phyloP scores from a whole-genome alignment of 2,888 invertebrate species.

The Drosophila picticornis region DNA sequence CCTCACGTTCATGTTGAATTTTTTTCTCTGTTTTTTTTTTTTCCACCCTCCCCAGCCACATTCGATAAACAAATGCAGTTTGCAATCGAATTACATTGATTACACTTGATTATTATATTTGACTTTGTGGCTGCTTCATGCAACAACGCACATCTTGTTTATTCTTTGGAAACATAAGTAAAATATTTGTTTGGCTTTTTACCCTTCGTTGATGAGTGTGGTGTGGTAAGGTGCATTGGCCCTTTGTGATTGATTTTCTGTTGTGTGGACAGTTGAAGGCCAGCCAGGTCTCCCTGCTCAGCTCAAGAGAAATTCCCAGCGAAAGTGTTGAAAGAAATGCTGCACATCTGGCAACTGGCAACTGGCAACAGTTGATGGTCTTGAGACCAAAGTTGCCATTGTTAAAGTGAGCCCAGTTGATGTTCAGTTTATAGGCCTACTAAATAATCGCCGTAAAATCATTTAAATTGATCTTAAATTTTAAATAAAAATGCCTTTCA shows the following conservation, averaged over 20 bases:
- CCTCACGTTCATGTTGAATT: constrained; percentile 32
- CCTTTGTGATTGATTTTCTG: constrained; percentile 54
- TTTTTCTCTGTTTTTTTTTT: neutral
- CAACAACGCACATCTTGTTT: constrained; percentile 52
- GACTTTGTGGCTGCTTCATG: constrained; percentile 37
- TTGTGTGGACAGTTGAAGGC: constrained; percentile 39
- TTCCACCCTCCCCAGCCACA: constrained; percentile 23
- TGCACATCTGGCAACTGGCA: constrained; percentile 37
- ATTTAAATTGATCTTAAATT: neutral
- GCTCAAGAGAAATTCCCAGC: constrained; percentile 32
- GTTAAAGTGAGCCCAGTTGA: neutral
- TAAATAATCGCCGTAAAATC: neutral
- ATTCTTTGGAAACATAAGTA: constrained; percentile 51
- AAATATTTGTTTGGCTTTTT: constrained; percentile 52
- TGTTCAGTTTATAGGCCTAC: neutral
- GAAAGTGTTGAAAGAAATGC: constrained; percentile 52
- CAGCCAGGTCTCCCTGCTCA: neutral
- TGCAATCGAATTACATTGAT: constrained; percentile 74
- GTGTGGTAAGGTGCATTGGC: constrained; percentile 48
- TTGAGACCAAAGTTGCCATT: constrained; percentile 2
- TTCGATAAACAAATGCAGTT: constrained; percentile 72
- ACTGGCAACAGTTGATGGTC: constrained; percentile 44
- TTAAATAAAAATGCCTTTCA: neutral
- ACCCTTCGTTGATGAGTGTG: neutral
- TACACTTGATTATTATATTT: constrained; percentile 74